Conservation (phyloP, 2,797 vertebrate genomes). For the Centropyge bicolor region DNA sequence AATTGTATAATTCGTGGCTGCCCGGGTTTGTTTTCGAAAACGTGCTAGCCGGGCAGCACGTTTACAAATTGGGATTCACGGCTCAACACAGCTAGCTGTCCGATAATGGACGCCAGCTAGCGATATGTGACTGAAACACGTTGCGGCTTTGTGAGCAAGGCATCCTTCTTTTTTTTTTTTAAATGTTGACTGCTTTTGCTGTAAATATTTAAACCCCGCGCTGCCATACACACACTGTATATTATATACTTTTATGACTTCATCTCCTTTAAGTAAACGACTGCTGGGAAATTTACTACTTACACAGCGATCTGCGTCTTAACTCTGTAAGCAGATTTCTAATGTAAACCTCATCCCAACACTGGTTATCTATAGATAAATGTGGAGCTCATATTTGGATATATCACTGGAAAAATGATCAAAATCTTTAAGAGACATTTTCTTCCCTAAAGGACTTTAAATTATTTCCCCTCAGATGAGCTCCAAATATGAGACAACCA, state of each 20-base stretch:
- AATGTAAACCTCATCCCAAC: slow-evolving; percentile 5
- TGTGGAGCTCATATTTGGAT: slow-evolving; percentile 75
- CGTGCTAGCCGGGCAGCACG: slow-evolving; percentile 66
- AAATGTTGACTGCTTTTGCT: slow-evolving; percentile 16
- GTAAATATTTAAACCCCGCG: slow-evolving; percentile 8
- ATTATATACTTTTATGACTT: slow-evolving; percentile 38
- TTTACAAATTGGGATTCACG: slow-evolving; percentile 28
- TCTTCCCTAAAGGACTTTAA: neutral
- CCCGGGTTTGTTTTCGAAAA: slow-evolving; percentile 54
- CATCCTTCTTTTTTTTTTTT: slow-evolving; percentile 42
- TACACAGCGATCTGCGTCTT: slow-evolving; percentile 11
- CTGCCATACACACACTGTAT: neutral
- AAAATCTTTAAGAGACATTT: neutral
- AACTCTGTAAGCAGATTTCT: slow-evolving; percentile 31
- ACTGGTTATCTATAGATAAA: slow-evolving; percentile 40
- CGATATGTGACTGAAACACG: slow-evolving; percentile 67
- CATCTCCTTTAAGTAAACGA: neutral
- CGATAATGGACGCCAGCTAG: slow-evolving; percentile 76
- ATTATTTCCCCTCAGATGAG: neutral
- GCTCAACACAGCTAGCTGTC: slow-evolving; percentile 70
- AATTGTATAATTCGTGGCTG: neutral
- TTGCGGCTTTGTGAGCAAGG: slow-evolving; percentile 71
- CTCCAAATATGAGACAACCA: slow-evolving; percentile 13
- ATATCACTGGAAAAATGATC: neutral
- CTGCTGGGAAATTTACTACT: slow-evolving; percentile 33